Evolutionary conservation across 2,113 vertebrate genomes (phyloP).

Genomic region (Glareola pratincola): DNA sequence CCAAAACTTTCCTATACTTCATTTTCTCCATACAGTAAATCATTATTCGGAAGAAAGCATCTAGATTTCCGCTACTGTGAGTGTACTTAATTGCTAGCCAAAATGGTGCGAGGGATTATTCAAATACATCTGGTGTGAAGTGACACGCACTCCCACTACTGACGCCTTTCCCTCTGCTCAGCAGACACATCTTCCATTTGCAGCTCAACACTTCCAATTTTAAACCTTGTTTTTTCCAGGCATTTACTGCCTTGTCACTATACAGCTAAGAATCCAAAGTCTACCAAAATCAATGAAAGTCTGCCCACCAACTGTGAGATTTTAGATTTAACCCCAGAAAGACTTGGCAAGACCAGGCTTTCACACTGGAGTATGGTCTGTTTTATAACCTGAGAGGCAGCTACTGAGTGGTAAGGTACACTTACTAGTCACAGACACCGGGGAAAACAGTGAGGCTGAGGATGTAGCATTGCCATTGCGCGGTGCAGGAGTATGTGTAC

Average conservation of each 20-base stretch:
- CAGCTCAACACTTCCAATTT: background rate
- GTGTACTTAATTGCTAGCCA: background rate
- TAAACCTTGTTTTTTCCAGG: background rate
- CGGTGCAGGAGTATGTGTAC: background rate
- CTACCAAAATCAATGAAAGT: background rate
- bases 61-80: background rate
- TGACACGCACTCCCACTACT: accelerated
- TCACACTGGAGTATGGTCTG: background rate
- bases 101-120: background rate
- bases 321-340: background rate
- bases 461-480: background rate
- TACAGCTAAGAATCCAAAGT: background rate
- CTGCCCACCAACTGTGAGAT: background rate
- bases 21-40: background rate
- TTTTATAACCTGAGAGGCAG: background rate
- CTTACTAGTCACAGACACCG: background rate
- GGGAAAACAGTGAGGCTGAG: background rate
- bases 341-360: background rate
- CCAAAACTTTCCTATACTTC: background rate
- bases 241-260: background rate
- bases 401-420: background rate
- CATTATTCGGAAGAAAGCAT: background rate
- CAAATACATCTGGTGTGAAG: background rate
- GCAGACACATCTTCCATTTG: background rate
- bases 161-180: background rate